Conservation (phyloP, 2,888 invertebrate species). For the Cephalotes varians region DNA sequence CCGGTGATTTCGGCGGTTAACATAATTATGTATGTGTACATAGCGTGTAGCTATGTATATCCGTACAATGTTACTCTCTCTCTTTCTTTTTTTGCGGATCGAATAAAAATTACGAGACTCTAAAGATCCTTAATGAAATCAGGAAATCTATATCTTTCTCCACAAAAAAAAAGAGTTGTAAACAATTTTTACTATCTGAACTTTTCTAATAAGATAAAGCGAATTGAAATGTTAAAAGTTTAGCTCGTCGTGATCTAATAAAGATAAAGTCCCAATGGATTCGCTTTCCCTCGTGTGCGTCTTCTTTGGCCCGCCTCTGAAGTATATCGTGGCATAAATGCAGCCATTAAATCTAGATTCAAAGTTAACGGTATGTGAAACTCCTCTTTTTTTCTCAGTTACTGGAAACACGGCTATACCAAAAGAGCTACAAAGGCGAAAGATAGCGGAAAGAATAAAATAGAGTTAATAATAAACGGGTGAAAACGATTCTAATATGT, state of each 20-base stretch:
- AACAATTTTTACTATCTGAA: not conserved
- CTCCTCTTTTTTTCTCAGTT: too few species aligned
- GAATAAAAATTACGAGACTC: not conserved
- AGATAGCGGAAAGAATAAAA: conserved; percentile 7
- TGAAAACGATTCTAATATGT: not conserved
- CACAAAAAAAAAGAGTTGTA: not conserved
- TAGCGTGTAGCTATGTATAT: conserved; percentile 24
- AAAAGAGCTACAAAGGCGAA: conserved; percentile 39
- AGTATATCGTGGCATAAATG: conserved; percentile 68
- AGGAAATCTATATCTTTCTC: not conserved
- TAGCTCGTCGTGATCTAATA: conserved; percentile 58
- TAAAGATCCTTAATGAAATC: not conserved
- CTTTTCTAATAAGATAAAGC: not conserved
- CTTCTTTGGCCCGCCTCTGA: conserved; percentile 44
- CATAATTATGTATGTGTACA: not conserved
- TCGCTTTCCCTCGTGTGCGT: conserved; percentile 55
- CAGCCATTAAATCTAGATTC: conserved; percentile 71
- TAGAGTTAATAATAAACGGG: not conserved
- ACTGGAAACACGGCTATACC: conserved; percentile 58
- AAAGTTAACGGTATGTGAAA: conserved; percentile 73
- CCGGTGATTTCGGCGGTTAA: conserved; percentile 32
- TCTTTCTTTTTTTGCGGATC: not conserved
- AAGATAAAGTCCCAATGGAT: conserved; percentile 41
- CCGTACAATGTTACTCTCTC: not conserved
- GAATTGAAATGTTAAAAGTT: not conserved